Evolutionary conservation across 2,888 invertebrate species (phyloP).

Genomic region (Brachypalpus laphriformis): DNA sequence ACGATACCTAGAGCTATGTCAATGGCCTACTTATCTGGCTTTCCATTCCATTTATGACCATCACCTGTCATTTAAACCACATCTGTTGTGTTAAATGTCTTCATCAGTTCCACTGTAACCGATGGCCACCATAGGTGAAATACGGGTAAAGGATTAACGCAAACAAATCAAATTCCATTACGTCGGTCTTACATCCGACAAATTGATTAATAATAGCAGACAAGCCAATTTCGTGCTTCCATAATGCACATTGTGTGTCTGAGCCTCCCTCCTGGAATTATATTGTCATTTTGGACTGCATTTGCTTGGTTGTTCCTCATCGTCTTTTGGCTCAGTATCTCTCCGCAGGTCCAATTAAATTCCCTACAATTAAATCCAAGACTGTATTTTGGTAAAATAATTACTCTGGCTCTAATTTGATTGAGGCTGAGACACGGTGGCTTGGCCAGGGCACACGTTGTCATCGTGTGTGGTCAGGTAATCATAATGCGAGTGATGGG

Average conservation of each 20-base stretch:
- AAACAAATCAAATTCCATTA: slow-evolving; percentile 68
- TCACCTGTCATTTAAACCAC: background rate
- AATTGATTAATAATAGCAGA: no score
- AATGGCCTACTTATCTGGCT: background rate
- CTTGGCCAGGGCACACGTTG: slow-evolving; percentile 7
- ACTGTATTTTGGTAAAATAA: slow-evolving; percentile 35
- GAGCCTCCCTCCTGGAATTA: no score
- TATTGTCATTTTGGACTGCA: no score
- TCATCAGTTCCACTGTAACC: slow-evolving; percentile 45
- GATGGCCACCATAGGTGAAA: slow-evolving; percentile 28
- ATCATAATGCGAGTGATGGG: slow-evolving; percentile 43
- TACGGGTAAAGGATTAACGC: slow-evolving; percentile 26
- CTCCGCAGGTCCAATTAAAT: slow-evolving; percentile 56
- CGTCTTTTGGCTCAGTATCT: background rate
- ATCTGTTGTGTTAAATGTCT: slow-evolving; percentile 29
- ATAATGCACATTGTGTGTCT: no score
- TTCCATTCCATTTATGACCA: background rate
- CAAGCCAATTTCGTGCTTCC: no score
- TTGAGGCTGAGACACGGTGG: background rate
- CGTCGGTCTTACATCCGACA: slow-evolving; percentile 9
- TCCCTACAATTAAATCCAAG: slow-evolving; percentile 59
- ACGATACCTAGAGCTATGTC: no score
- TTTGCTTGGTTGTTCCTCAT: no score
- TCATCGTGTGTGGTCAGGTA: slow-evolving; percentile 30
- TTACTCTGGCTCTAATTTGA: slow-evolving; percentile 17